These are phyloP conservation scores for Channallabes apus DNA, from an alignment of 2,797 vertebrate genomes.

Conservation along the genomic window DNA sequence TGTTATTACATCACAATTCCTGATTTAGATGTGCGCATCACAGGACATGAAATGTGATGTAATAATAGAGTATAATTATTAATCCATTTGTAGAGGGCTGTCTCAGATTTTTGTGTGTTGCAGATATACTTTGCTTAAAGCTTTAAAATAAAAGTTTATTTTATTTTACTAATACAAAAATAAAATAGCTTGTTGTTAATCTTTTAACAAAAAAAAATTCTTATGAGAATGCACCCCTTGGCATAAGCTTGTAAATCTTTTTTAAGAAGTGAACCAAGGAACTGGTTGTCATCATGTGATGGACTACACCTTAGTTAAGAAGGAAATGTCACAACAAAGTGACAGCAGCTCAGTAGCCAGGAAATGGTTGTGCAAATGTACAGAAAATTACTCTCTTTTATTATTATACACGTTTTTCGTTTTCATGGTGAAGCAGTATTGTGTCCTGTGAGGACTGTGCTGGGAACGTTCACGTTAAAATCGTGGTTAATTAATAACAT, in stretches of 20 bases:
- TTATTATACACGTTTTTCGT: background rate
- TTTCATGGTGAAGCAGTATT: too few species aligned
- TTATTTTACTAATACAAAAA: too few species aligned
- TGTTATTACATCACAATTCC: too few species aligned
- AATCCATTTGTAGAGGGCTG: too few species aligned
- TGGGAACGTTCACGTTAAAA: background rate
- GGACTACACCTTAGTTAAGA: constrained; percentile 21
- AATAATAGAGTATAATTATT: too few species aligned
- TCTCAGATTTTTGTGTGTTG: too few species aligned
- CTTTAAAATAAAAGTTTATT: too few species aligned
- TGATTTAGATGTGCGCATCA: too few species aligned
- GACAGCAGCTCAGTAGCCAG: constrained; percentile 27
- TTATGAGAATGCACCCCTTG: background rate
- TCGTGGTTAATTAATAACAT: background rate
- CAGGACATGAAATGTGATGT: too few species aligned
- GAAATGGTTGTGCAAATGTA: constrained; percentile 3
- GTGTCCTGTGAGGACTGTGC: background rate
- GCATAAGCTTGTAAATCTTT: background rate
- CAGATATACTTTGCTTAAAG: too few species aligned
- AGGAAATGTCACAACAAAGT: constrained; percentile 61
- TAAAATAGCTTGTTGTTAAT: too few species aligned
- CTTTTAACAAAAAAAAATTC: background rate
- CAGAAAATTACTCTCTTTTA: background rate
- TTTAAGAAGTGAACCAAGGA: background rate
- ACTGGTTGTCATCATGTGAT: too few species aligned